Evolutionary conservation across 2,888 invertebrate species (phyloP).

Genomic region (Cantharis flavilabris): DNA sequence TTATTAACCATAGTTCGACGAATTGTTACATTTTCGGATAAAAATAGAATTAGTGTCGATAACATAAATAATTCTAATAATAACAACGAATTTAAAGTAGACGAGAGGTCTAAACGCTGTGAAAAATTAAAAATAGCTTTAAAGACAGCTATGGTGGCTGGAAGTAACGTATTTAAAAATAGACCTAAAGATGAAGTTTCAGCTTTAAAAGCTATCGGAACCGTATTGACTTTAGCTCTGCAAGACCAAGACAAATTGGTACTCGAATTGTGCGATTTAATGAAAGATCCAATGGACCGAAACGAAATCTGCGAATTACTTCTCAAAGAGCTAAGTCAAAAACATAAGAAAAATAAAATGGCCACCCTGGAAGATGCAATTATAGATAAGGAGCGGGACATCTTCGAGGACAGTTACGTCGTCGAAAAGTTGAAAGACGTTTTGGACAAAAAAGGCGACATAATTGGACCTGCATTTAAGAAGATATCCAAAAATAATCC

Average conservation of each 20-base stretch:
- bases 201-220: constrained; percentile 49
- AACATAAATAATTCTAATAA: constrained; percentile 48
- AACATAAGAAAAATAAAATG: constrained; percentile 64
- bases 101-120: constrained; percentile 17
- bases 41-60: constrained; percentile 50
- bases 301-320: constrained; percentile 50
- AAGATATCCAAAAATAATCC: constrained; percentile 66
- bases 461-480: constrained; percentile 67
- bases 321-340: constrained; percentile 55
- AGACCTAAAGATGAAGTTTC: constrained; percentile 53
- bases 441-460: constrained; percentile 65
- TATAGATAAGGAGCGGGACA: constrained; percentile 57
- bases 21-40: constrained; percentile 50
- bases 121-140: constrained; percentile 47
- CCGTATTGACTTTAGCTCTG: constrained; percentile 47
- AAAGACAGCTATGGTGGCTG: constrained; percentile 52
- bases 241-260: constrained; percentile 44
- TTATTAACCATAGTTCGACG: constrained; percentile 51
- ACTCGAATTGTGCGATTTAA: constrained; percentile 46
- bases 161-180: constrained; percentile 53
- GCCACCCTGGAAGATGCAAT: constrained; percentile 66
- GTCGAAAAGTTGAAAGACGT: constrained; percentile 68
- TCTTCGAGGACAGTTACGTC: constrained; percentile 59
- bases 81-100: constrained; percentile 36
- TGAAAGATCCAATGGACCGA: constrained; percentile 50